Evolutionary conservation across 2,888 invertebrate species (phyloP).

Genomic region (Stramonita haemastoma): DNA sequence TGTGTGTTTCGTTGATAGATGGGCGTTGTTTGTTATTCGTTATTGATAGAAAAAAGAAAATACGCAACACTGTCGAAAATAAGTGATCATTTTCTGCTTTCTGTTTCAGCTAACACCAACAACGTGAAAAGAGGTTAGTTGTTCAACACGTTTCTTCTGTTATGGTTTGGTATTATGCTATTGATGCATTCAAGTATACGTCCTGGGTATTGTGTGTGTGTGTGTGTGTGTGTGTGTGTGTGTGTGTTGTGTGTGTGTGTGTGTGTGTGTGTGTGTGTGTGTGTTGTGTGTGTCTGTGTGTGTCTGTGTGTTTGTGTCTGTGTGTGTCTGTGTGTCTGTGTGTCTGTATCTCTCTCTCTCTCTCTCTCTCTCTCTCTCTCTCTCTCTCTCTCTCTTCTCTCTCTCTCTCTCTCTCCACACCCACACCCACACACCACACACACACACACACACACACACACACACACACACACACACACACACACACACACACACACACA

Average conservation of each 20-base stretch:
- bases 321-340: too few relatives aligned
- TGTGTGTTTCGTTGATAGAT: too few relatives aligned
- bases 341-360: too few relatives aligned
- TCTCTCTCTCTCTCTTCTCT: background rate
- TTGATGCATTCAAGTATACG: background rate
- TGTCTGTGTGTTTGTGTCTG: too few relatives aligned
- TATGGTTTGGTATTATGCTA: background rate
- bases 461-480: background rate
- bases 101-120: slow-evolving; percentile 51
- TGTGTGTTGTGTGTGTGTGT: too few relatives aligned
- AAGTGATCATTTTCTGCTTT: background rate
- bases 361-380: background rate
- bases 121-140: slow-evolving; percentile 52
- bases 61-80: too few relatives aligned
- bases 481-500: background rate
- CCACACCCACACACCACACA: background rate
- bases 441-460: background rate
- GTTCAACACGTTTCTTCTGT: background rate
- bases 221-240: too few relatives aligned
- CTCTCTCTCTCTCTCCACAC: background rate
- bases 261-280: too few relatives aligned
- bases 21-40: too few relatives aligned
- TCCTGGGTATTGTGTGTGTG: background rate
- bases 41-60: too few relatives aligned
- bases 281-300: too few relatives aligned